These are phyloP conservation scores for Drosophila ohnishii DNA, from an alignment of 1,140 invertebrate species.

Conservation along the genomic window DNA sequence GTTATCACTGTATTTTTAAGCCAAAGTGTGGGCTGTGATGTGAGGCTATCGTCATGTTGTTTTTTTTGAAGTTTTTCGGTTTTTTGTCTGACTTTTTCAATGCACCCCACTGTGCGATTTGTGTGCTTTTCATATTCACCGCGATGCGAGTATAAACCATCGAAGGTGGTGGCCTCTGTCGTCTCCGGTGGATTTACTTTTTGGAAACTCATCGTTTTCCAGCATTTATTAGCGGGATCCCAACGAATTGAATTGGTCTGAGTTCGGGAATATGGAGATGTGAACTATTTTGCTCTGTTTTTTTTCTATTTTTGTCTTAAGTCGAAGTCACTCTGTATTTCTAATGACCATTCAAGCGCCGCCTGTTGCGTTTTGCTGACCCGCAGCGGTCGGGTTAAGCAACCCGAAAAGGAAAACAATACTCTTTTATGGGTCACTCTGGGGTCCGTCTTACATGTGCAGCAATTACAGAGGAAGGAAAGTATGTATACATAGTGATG, in stretches of 20 bases:
- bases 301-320: slow-evolving; percentile 31
- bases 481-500: neutral
- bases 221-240: slow-evolving; percentile 61
- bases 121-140: slow-evolving; percentile 80
- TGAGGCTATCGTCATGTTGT: slow-evolving; percentile 21
- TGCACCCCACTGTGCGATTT: slow-evolving; percentile 71
- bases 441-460: slow-evolving; percentile 51
- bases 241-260: slow-evolving; percentile 45
- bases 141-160: slow-evolving; percentile 20
- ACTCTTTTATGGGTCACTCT: slow-evolving; percentile 63
- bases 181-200: slow-evolving; percentile 49
- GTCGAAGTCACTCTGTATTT: slow-evolving; percentile 5
- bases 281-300: slow-evolving; percentile 39
- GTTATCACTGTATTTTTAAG: slow-evolving; percentile 30
- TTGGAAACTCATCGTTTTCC: slow-evolving; percentile 79
- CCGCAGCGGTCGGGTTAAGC: slow-evolving; percentile 55
- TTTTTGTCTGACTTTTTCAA: slow-evolving; percentile 39
- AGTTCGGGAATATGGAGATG: slow-evolving; percentile 27
- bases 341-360: slow-evolving; percentile 38
- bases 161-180: slow-evolving; percentile 31
- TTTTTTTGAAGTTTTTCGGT: slow-evolving; percentile 1
- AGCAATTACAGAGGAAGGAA: slow-evolving; percentile 64
- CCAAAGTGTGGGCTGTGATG: slow-evolving; percentile 63
- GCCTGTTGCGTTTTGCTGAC: slow-evolving; percentile 62
- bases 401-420: slow-evolving; percentile 38